A percentile compares a stretch with the other conserved stretches of the same genome.
Conservation (phyloP, 2,797 vertebrate species). For the Peromyscus melanophrys region DNA sequence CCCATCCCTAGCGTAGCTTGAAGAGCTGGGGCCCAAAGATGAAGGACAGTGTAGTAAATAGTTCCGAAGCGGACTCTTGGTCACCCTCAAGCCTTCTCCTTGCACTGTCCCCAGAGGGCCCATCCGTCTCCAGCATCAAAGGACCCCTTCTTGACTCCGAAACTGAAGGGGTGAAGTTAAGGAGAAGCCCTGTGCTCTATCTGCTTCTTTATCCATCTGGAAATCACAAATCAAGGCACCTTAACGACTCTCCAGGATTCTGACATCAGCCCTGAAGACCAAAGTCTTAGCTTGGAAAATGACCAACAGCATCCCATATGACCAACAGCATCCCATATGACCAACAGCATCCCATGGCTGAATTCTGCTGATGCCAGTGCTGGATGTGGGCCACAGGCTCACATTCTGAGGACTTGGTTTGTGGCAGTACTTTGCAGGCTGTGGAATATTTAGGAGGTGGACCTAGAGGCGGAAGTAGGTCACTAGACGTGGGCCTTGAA, state of each 20-base stretch:
- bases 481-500: background rate
- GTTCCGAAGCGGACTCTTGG: background rate
- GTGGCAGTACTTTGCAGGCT: background rate
- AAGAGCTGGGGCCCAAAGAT: background rate
- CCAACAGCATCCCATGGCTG: background rate
- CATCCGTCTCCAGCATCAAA: background rate
- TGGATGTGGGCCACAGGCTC: background rate
- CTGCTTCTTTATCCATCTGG: background rate
- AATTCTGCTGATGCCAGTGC: background rate
- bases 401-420: background rate
- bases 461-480: background rate
- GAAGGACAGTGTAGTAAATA: background rate
- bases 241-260: background rate
- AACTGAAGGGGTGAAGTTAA: background rate
- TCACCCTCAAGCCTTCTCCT: background rate
- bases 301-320: background rate
- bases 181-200: background rate
- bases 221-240: background rate
- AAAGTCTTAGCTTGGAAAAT: background rate
- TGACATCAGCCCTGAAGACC: background rate
- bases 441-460: background rate
- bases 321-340: too few relatives aligned
- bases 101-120: background rate
- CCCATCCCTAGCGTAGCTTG: background rate
- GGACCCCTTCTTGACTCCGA: background rate